These are phyloP conservation scores for Centrocercus urophasianus DNA, from an alignment of 2,113 vertebrate species.

Conservation along the genomic window DNA sequence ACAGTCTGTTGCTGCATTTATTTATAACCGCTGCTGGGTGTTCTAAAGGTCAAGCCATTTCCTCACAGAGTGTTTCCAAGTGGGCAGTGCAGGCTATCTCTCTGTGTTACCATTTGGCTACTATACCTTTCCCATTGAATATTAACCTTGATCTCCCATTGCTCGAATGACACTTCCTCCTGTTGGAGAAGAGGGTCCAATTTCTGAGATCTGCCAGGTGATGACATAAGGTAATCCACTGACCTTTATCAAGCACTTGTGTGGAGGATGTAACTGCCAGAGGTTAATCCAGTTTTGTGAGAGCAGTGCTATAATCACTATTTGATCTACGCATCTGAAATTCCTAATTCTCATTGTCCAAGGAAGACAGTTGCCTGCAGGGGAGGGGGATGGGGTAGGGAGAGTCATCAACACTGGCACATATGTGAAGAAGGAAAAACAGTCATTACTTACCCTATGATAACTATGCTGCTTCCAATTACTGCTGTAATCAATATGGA, in stretches of 20 bases:
- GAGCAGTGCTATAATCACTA: conserved; percentile 51
- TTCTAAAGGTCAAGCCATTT: conserved; percentile 58
- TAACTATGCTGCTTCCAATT: conserved; percentile 67
- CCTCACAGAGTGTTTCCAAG: conserved; percentile 52
- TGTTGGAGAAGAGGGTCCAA: conserved; percentile 24
- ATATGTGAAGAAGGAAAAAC: conserved; percentile 58
- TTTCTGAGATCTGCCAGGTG: conserved; percentile 58
- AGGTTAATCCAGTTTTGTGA: neutral
- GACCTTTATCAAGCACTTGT: conserved; percentile 54
- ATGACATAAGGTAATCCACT: conserved; percentile 61
- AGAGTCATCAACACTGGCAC: conserved; percentile 46
- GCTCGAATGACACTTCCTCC: conserved; percentile 6
- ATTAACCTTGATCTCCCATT: conserved; percentile 4
- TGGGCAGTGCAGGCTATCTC: conserved; percentile 31
- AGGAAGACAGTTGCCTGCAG: conserved; percentile 37
- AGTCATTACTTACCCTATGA: conserved; percentile 64
- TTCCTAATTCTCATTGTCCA: conserved; percentile 39
- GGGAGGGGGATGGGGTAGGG: neutral
- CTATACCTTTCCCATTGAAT: conserved; percentile 29
- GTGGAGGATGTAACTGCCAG: neutral
- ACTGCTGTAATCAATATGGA: conserved; percentile 62
- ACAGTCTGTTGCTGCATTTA: conserved; percentile 55
- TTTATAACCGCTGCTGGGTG: conserved; percentile 63
- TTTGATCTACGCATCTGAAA: conserved; percentile 55
- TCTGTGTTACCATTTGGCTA: conserved; percentile 34